Conservation (phyloP, 1,140 invertebrate genomes). For the Eriosoma lanigerum region DNA sequence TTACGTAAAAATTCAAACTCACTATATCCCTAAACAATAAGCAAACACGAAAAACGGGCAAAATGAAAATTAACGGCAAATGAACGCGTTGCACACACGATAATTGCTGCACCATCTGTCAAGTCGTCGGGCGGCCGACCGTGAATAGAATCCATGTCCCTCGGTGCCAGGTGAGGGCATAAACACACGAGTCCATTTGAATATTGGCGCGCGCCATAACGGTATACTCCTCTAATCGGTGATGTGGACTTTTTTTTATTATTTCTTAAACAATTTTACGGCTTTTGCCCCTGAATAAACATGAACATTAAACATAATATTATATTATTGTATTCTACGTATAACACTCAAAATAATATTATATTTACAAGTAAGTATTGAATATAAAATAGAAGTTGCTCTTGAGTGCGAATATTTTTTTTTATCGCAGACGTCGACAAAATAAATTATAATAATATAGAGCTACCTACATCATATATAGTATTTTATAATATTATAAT, state of each 20-base stretch:
- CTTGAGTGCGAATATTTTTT: conserved; percentile 1
- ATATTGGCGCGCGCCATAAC: conserved; percentile 20
- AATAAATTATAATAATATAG: too few relatives aligned
- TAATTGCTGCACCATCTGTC: conserved; percentile 45
- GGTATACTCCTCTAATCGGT: conserved; percentile 8
- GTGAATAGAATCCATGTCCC: conserved; percentile 17
- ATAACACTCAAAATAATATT: not conserved
- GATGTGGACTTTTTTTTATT: not conserved
- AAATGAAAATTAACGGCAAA: conserved; percentile 25
- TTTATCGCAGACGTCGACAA: not conserved
- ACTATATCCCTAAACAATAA: too few relatives aligned
- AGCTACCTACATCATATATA: too few relatives aligned
- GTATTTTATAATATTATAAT: too few relatives aligned
- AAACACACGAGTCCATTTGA: conserved; percentile 23
- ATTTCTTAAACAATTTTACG: conserved; percentile 28
- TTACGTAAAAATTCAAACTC: too few relatives aligned
- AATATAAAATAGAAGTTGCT: not conserved
- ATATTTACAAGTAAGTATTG: too few relatives aligned
- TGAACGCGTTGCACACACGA: not conserved
- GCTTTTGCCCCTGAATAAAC: not conserved
- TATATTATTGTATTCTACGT: not conserved
- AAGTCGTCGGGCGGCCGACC: conserved; percentile 23
- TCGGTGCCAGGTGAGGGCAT: conserved; percentile 32
- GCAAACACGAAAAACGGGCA: too few relatives aligned
- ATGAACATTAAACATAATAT: too few relatives aligned